Evolutionary conservation across 2,797 vertebrate genomes (phyloP).

Genomic region (Loris lydekkerianus): DNA sequence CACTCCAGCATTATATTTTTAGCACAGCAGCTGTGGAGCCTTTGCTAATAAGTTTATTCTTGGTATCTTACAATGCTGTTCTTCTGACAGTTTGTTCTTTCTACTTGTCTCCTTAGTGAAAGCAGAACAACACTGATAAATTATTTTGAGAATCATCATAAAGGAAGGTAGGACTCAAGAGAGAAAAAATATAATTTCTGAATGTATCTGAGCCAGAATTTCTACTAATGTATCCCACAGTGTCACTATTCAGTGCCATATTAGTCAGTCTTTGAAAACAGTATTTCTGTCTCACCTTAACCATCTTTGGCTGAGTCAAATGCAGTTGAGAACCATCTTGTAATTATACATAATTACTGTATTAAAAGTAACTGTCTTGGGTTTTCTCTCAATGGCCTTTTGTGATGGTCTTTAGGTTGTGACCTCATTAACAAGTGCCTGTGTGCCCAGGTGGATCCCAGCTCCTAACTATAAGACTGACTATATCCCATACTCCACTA

Average conservation of each 20-base stretch:
- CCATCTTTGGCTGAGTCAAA: slow-evolving; percentile 40
- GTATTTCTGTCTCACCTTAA: slow-evolving; percentile 41
- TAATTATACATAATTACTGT: background rate
- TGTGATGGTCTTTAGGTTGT: background rate
- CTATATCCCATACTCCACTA: background rate
- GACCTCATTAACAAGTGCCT: slow-evolving; percentile 7
- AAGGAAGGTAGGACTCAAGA: slow-evolving; percentile 43
- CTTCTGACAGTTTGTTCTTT: slow-evolving; percentile 33
- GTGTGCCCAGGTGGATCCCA: slow-evolving; percentile 27
- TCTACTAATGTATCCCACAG: slow-evolving; percentile 5
- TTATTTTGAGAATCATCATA: slow-evolving; percentile 61
- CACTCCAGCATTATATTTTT: slow-evolving; percentile 22
- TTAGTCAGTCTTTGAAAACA: slow-evolving; percentile 43
- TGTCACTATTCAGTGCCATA: slow-evolving; percentile 38
- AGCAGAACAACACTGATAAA: slow-evolving; percentile 19
- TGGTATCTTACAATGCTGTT: background rate
- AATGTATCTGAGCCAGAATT: slow-evolving; percentile 69
- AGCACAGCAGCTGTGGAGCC: slow-evolving; percentile 6
- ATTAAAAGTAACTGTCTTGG: slow-evolving; percentile 46
- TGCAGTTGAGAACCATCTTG: slow-evolving; percentile 33
- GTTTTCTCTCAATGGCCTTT: slow-evolving; percentile 52
- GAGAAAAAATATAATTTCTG: slow-evolving; percentile 60
- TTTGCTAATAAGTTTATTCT: slow-evolving; percentile 10
- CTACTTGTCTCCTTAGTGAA: slow-evolving; percentile 26
- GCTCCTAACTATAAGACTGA: slow-evolving; percentile 7